Base-by-base conservation (phyloP, 64 coral and sea anemone genomes). In the Dendronephthya gigantea region DNA sequence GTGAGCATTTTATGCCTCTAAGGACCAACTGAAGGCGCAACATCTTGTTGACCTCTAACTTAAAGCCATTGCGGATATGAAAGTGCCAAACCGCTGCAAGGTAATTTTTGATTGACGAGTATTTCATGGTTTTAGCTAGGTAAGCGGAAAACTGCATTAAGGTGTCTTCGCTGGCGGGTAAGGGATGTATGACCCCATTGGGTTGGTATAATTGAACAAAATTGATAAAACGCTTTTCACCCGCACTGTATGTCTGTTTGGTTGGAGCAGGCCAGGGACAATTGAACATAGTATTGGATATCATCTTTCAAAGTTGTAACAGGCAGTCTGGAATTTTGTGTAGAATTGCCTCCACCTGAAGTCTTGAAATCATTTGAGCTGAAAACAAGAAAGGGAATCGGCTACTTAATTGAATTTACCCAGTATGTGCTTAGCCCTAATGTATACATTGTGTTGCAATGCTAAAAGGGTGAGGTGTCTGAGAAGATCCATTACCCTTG, bases 301-400 rank as follows among this genome's bases (percentile, higher is more conserved):
- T 88, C 86, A 3, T 56, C 40, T 49, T 13, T n/a, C n/a, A n/a
- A n/a, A n/a, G n/a, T n/a, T n/a, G n/a, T n/a, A n/a, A n/a, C n/a
- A n/a, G n/a, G n/a, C n/a, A n/a, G n/a, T n/a, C n/a, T n/a, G n/a
- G n/a, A n/a, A n/a, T n/a, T n/a, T n/a, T n/a, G n/a, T n/a, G 50
- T 40, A 82, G 39, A 81, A n/a, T 19, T 31, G 35, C 43, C 23
- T 29, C 22, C 76, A 37, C 2, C 9, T 49, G 48, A 47, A 4
- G 3, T 4, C 22, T 47, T 72, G 9, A 66, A 88, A 88, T 7
- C 74, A 1, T 34, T n/a, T 17, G 27, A 30, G 23, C 33, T 88
- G 86, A 32, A 51, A 88, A 13, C 74, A 39, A 23, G 86, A 88
- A 31, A 88, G 86, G 17, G 48, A 65, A n/a, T 88, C 48, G 72